Base-by-base conservation (phyloP, 2,888 invertebrate species). In the Leptothorax acervorum region DNA sequence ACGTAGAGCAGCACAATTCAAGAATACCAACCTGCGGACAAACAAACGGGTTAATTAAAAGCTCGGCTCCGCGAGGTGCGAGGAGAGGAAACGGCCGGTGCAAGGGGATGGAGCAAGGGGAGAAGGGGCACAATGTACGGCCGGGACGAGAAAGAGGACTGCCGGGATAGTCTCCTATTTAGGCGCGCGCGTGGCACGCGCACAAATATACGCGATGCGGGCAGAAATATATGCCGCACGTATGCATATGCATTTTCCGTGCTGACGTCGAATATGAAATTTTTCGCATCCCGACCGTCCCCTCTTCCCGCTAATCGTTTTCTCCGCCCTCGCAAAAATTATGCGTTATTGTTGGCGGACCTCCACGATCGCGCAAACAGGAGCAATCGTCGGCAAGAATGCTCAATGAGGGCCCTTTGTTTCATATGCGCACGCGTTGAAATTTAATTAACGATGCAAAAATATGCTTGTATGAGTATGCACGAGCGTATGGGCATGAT, bases 41-140 rank as follows among this genome's bases (percentile, higher is more conserved):
- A 90, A 90, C 90, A 89, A 90, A 90, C 90, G 87, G 86, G 90
- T 90, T 90, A 90, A 90, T 90, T 90, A 90, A 90, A 90, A 90
- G 84, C 86, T 82, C 57, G 63, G 65, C 82, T 62, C 62, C 62
- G 4, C 12, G 57, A 55, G 39, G 45, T 28, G 42, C 57, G 57
- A 66, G 75, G 82, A 35, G 66, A n/a, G 28, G 39, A 23, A 62
- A 42, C 5, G 42, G n/a, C 45, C 5, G 42, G n/a, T 31, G 35
- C 28, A 39, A 45, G 57, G 35, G 70, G 63, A 74, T 55, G 70
- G 53, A 63, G 70, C 55, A 6, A 35, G 35, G 35, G 35, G 35
- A 31, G 35, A 1, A 51, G 70, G 53, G 66, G 62, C 31, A 53
- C 65, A 83, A 78, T 78, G 66, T 48, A 39, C 39, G n/a, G 23